Percentiles rank a stretch among this genome's conserved stretches.
phyloP scores from a whole-genome alignment of 1,140 invertebrate genomes.

The Drosophila nikananu region DNA sequence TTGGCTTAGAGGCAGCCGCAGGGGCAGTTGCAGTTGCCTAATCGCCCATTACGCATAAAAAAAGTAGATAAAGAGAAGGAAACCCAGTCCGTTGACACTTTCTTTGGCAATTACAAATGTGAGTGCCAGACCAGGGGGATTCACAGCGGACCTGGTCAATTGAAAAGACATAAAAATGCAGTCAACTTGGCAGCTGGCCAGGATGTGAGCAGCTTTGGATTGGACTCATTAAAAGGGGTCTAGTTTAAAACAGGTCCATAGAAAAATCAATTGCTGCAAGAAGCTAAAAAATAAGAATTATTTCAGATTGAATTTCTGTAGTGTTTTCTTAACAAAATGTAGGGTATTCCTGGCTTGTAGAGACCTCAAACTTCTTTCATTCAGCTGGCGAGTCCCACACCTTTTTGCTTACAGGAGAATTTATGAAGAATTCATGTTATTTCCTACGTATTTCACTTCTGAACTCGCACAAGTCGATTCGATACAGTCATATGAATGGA shows the following conservation, averaged over 20 bases:
- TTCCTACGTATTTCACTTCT: conserved; percentile 32
- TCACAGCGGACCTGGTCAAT: conserved; percentile 29
- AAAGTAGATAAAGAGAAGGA: conserved; percentile 19
- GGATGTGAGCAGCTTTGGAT: conserved; percentile 5
- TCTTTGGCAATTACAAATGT: conserved; percentile 65
- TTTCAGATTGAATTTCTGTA: rapidly evolving
- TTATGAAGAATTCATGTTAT: conserved; percentile 50
- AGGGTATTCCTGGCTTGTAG: neutral
- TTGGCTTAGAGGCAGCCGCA: conserved; percentile 31
- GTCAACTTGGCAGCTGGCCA: conserved; percentile 27
- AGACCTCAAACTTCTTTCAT: neutral
- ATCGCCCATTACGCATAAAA: conserved; percentile 63
- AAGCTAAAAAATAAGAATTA: neutral
- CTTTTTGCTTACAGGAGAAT: conserved; percentile 19
- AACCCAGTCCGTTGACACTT: conserved; percentile 64
- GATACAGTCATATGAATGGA: conserved; percentile 26
- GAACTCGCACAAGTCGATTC: conserved; percentile 33
- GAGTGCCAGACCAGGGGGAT: conserved; percentile 2
- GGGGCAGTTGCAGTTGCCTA: conserved; percentile 35
- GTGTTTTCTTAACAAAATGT: neutral
- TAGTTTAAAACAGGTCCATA: neutral
- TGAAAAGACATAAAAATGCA: conserved; percentile 53
- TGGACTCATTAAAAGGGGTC: neutral
- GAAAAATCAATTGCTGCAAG: neutral
- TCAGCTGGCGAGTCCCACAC: conserved; percentile 22